Evolutionary conservation across 92 coral and sea anemone genomes (phyloP).

Genomic region (Galaxea fascicularis): DNA sequence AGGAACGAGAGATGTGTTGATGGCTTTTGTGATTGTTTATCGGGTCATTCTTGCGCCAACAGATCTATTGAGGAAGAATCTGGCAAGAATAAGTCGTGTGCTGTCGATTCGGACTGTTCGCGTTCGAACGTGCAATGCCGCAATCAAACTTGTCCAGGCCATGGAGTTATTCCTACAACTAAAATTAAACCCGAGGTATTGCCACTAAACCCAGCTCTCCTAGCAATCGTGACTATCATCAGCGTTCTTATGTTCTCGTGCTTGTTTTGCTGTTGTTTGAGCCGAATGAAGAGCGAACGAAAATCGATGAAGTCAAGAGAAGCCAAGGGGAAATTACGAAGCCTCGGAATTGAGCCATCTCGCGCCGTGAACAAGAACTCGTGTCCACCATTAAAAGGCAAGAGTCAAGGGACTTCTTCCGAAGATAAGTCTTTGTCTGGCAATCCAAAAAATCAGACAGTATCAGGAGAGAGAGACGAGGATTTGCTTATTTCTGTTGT

Average conservation of each 20-base stretch:
- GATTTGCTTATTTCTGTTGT: slow-evolving; percentile 35
- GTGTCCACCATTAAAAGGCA: slow-evolving; percentile 14
- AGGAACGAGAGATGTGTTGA: not conserved
- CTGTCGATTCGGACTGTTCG: not conserved
- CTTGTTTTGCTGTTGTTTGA: slow-evolving; percentile 51
- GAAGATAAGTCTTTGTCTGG: not conserved
- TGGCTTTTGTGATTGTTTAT: slow-evolving; percentile 24
- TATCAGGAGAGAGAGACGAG: not conserved
- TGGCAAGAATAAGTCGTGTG: not conserved
- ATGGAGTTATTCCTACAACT: not conserved
- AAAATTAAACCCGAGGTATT: not conserved
- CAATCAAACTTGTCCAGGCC: slow-evolving; percentile 21
- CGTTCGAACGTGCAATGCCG: slow-evolving; percentile 26
- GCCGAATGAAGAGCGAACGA: slow-evolving; percentile 55
- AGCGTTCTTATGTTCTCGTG: slow-evolving; percentile 45
- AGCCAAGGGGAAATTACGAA: slow-evolving; percentile 41
- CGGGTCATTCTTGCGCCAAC: not conserved
- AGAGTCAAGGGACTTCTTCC: slow-evolving; percentile 18
- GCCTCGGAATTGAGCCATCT: slow-evolving; percentile 1
- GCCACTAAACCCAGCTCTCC: slow-evolving; percentile 39
- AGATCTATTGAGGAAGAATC: not conserved
- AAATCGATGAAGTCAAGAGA: slow-evolving; percentile 34
- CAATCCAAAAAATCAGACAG: not conserved
- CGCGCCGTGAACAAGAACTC: not conserved
- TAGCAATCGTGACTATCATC: slow-evolving; percentile 41